A percentile compares a stretch with the other conserved stretches of the same genome.
These are phyloP conservation scores for mouse (Mus musculus) DNA, from an alignment of 2,113 vertebrate genomes.

Conservation along the genomic window DNA sequence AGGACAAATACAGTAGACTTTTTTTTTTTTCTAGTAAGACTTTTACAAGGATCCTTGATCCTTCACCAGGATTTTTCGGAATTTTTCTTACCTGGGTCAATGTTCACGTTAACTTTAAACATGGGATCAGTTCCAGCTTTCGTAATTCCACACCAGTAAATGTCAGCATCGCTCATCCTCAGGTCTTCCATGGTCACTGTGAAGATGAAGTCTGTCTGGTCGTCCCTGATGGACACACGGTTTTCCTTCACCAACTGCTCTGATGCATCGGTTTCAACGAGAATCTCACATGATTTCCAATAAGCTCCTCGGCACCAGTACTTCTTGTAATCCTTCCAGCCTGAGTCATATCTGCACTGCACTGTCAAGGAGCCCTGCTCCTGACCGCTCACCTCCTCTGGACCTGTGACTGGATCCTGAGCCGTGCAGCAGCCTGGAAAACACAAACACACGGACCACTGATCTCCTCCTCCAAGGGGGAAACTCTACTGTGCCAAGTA, in stretches of 20 bases:
- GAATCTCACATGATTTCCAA: accelerated
- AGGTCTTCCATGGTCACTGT: conserved; percentile 68
- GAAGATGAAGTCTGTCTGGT: accelerated
- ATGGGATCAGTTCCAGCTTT: accelerated
- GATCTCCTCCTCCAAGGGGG: not conserved
- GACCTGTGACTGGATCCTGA: accelerated
- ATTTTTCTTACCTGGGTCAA: conserved; percentile 70
- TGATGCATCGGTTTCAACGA: accelerated
- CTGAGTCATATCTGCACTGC: accelerated
- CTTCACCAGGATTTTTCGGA: not conserved
- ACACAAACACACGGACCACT: not conserved
- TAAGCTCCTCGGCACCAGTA: conserved; percentile 66
- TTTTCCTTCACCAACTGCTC: accelerated
- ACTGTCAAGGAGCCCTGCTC: not conserved
- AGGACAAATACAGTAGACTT: too few relatives aligned
- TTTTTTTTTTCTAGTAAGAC: not conserved
- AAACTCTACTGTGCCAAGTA: not conserved
- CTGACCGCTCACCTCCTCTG: accelerated
- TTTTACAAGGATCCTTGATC: too few relatives aligned
- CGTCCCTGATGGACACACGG: conserved; percentile 59
- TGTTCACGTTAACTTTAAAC: accelerated
- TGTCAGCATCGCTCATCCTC: not conserved
- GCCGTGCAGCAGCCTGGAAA: conserved; percentile 61
- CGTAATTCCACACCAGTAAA: conserved; percentile 80
- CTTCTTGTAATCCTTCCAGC: accelerated